A percentile compares a stretch with the other conserved stretches of the same genome.
Evolutionary conservation across 1,140 invertebrate genomes (phyloP).

Genomic region (Luehdorfia chinensis): DNA sequence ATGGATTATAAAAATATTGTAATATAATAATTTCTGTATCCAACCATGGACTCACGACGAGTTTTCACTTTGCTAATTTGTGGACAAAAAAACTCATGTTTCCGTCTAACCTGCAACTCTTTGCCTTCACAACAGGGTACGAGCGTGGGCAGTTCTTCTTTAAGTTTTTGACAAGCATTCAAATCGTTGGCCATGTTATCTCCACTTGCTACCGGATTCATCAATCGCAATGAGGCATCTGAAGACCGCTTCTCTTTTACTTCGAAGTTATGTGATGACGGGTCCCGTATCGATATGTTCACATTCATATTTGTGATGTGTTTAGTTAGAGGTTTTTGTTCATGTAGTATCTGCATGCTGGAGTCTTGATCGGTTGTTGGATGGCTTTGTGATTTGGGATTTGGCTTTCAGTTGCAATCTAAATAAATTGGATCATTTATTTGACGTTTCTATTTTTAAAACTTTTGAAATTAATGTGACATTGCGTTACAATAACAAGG

Average conservation of each 20-base stretch:
- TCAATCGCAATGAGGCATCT: conserved; percentile 42
- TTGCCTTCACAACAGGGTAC: conserved; percentile 64
- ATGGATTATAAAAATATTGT: too few species aligned
- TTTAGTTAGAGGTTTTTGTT: conserved; percentile 39
- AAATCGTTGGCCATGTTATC: conserved; percentile 53
- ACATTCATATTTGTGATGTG: conserved; percentile 38
- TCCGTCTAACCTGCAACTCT: conserved; percentile 60
- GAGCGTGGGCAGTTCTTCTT: conserved; percentile 52
- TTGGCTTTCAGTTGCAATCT: conserved; percentile 45
- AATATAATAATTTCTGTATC: too few species aligned
- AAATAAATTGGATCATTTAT: conserved; percentile 41
- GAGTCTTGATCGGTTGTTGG: conserved; percentile 20
- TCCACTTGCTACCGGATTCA: conserved; percentile 66
- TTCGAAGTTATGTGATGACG: conserved; percentile 42
- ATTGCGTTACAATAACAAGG: too few species aligned
- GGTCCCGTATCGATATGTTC: conserved; percentile 27
- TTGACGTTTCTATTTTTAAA: conserved; percentile 45
- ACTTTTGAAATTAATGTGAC: conserved; percentile 17
- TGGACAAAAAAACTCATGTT: too few species aligned
- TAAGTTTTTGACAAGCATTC: conserved; percentile 45
- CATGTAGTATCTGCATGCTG: conserved; percentile 56
- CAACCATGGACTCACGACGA: too few species aligned
- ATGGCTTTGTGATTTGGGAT: conserved; percentile 31
- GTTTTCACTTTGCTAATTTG: too few species aligned
- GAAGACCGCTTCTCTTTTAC: conserved; percentile 56